phyloP scores from a whole-genome alignment of 2,113 vertebrate species.

The Mesoclemmys tuberculata region DNA sequence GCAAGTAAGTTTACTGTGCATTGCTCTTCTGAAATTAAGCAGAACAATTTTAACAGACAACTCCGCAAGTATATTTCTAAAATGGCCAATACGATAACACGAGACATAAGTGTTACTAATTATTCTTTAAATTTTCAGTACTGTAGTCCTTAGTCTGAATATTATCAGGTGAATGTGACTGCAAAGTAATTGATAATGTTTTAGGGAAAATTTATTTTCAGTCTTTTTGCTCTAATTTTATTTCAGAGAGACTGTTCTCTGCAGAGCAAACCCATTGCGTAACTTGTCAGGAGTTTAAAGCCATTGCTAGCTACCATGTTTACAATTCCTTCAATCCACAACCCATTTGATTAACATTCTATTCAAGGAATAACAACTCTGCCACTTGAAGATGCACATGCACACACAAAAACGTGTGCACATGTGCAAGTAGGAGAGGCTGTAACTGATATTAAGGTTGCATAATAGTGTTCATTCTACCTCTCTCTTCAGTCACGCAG shows the following conservation, averaged over 20 bases:
- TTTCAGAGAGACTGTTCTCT: neutral
- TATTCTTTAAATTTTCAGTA: neutral
- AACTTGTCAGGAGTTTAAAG: neutral
- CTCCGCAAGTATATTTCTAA: neutral
- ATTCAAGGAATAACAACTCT: neutral
- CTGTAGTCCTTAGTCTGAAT: neutral
- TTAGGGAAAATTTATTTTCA: neutral
- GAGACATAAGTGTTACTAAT: neutral
- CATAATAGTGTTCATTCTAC: neutral
- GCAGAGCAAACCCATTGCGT: neutral
- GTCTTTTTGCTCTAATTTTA: neutral
- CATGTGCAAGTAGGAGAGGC: neutral
- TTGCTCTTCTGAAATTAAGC: neutral
- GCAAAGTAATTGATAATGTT: neutral
- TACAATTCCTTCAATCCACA: neutral
- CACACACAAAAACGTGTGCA: too few species aligned
- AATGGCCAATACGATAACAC: neutral
- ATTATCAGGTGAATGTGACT: neutral
- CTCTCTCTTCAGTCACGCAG: neutral
- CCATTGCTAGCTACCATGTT: neutral
- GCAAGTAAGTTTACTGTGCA: accelerated
- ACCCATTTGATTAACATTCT: neutral
- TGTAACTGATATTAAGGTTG: neutral
- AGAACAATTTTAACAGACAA: neutral
- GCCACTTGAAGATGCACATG: neutral